phyloP scores from a whole-genome alignment of 2,113 vertebrate species.

The Prolemur simus region DNA sequence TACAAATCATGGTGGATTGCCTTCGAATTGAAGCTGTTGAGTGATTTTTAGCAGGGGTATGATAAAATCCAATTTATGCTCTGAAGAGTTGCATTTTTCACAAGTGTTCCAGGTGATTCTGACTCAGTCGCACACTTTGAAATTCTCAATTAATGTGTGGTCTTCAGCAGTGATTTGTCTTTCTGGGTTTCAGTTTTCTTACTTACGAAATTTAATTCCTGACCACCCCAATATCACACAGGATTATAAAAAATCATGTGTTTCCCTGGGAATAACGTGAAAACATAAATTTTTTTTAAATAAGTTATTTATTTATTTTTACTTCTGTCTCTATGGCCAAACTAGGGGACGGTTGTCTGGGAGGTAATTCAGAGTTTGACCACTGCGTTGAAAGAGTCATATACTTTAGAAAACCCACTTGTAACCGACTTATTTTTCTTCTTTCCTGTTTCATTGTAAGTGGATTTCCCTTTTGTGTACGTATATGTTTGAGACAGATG shows the following conservation, averaged over 20 bases:
- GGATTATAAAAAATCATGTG: neutral
- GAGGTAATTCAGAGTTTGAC: constrained; percentile 18
- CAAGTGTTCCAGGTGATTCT: neutral
- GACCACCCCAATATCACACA: neutral
- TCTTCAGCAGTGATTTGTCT: neutral
- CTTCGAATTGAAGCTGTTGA: accelerated
- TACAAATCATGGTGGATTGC: neutral
- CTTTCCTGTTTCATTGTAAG: constrained; percentile 68
- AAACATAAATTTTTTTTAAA: neutral
- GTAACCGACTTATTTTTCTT: constrained; percentile 69
- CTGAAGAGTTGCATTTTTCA: neutral
- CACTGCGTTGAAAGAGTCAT: constrained; percentile 30
- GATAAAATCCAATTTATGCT: neutral
- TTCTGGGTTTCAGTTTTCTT: constrained; percentile 8
- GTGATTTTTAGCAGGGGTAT: neutral
- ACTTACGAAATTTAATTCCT: neutral
- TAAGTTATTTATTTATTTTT: constrained; percentile 3
- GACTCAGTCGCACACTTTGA: neutral
- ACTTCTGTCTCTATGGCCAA: neutral
- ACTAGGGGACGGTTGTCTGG: neutral
- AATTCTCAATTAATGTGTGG: neutral
- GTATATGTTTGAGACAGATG: constrained; percentile 78
- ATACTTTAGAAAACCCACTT: constrained; percentile 43
- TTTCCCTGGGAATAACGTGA: neutral
- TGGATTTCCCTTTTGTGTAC: constrained; percentile 79